phyloP scores from a whole-genome alignment of 2,888 invertebrate species.

The Pseudococcus viburni region DNA sequence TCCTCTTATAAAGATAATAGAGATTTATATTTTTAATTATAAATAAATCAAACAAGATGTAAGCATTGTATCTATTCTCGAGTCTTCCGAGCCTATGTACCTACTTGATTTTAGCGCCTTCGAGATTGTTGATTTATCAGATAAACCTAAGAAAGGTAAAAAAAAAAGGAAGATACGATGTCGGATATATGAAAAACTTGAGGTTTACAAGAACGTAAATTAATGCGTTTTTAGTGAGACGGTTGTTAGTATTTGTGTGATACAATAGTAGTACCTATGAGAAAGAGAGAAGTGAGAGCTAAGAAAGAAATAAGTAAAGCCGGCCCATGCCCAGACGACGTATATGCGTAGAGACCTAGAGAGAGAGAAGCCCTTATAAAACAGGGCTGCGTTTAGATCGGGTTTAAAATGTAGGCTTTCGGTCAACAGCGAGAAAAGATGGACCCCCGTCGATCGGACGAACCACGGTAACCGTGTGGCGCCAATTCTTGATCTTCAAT shows the following conservation, averaged over 20 bases:
- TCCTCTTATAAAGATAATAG: constrained; percentile 24
- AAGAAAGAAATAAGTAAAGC: constrained; percentile 6
- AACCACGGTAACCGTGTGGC: constrained; percentile 62
- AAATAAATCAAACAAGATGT: constrained; percentile 52
- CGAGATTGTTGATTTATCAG: constrained; percentile 64
- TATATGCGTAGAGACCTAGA: not conserved
- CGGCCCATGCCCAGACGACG: not conserved
- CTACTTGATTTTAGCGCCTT: constrained; percentile 65
- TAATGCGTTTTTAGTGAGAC: constrained; percentile 59
- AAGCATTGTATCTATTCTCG: constrained; percentile 17
- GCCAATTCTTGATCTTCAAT: constrained; percentile 65
- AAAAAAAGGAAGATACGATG: constrained; percentile 23
- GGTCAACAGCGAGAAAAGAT: constrained; percentile 63
- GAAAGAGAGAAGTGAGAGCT: not conserved
- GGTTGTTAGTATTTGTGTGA: constrained; percentile 16
- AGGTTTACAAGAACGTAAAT: constrained; percentile 60
- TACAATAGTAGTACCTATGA: not conserved
- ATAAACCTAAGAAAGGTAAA: constrained; percentile 42
- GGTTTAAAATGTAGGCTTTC: constrained; percentile 61
- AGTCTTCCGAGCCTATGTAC: constrained; percentile 56
- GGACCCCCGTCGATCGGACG: constrained; percentile 63
- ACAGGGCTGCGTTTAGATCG: constrained; percentile 54
- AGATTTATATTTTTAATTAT: constrained; percentile 56
- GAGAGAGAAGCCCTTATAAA: constrained; percentile 44
- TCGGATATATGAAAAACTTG: constrained; percentile 58